phyloP scores from a whole-genome alignment of 2,888 invertebrate genomes.

The Scaeva pyrastri region DNA sequence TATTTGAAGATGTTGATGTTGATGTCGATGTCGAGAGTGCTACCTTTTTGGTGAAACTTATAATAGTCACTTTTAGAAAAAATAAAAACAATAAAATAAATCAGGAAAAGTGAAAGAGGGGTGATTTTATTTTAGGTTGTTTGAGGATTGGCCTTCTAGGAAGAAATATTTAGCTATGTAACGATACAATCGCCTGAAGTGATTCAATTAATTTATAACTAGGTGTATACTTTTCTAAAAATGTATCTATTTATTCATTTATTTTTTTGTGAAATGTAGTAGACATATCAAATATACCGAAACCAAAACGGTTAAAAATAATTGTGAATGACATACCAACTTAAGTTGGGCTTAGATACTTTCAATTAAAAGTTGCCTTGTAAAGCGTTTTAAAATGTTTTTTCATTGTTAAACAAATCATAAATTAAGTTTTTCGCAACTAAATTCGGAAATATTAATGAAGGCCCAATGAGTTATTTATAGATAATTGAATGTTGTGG shows the following conservation, averaged over 20 bases:
- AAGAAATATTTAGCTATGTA: slow-evolving; percentile 53
- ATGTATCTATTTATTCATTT: not conserved
- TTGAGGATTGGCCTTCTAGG: slow-evolving; percentile 50
- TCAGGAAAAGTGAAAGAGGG: not conserved
- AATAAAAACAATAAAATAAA: too few species aligned
- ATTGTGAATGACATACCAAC: too few species aligned
- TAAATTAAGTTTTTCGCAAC: not conserved
- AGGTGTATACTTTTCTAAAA: too few species aligned
- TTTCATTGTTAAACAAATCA: not conserved
- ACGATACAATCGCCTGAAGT: slow-evolving; percentile 44
- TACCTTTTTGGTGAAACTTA: slow-evolving; percentile 4
- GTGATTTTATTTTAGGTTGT: slow-evolving; percentile 20
- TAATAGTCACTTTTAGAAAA: slow-evolving; percentile 26
- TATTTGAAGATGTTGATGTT: slow-evolving; percentile 38
- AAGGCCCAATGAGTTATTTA: too few species aligned
- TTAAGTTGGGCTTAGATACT: too few species aligned
- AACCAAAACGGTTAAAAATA: too few species aligned
- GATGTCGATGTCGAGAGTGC: not conserved
- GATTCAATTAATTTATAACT: not conserved
- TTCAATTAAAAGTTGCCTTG: too few species aligned
- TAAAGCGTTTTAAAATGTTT: too few species aligned
- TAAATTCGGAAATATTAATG: not conserved
- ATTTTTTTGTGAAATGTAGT: not conserved
- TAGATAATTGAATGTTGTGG: too few species aligned
- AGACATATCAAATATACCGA: too few species aligned